Evolutionary conservation across 92 coral and sea anemone species (phyloP).

Genomic region (Porites lobata): DNA sequence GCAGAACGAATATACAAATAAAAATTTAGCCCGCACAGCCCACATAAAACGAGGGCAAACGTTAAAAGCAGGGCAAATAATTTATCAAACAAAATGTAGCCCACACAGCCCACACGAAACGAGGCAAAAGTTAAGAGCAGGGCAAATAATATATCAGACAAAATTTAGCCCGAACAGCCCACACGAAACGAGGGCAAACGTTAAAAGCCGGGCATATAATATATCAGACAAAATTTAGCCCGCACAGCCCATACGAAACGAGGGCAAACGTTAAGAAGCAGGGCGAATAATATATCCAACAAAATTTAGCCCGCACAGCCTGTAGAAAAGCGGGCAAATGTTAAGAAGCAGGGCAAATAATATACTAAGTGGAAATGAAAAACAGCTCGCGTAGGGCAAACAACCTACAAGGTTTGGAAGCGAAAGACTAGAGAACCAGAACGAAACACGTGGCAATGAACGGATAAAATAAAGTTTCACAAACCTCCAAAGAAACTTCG

Average conservation of each 20-base stretch:
- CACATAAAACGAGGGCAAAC: slow-evolving; percentile 7
- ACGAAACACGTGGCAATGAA: slow-evolving; percentile 14
- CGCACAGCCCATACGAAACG: no score
- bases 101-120: no score
- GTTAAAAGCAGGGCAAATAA: slow-evolving; percentile 6
- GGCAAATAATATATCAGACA: no score
- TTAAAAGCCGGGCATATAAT: no score
- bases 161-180: no score
- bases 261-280: no score
- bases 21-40: neutral
- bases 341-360: no score
- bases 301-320: neutral
- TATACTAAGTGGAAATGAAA: neutral
- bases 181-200: no score
- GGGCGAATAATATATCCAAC: no score
- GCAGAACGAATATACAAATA: neutral
- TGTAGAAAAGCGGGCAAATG: neutral
- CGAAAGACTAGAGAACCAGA: neutral
- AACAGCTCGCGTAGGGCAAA: slow-evolving; percentile 1
- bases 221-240: no score
- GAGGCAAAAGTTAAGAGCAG: no score
- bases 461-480: neutral
- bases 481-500: slow-evolving; percentile 10
- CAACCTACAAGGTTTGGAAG: neutral
- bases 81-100: no score